phyloP scores from a whole-genome alignment of 2,888 invertebrate species.

The Oscheius sp. region DNA sequence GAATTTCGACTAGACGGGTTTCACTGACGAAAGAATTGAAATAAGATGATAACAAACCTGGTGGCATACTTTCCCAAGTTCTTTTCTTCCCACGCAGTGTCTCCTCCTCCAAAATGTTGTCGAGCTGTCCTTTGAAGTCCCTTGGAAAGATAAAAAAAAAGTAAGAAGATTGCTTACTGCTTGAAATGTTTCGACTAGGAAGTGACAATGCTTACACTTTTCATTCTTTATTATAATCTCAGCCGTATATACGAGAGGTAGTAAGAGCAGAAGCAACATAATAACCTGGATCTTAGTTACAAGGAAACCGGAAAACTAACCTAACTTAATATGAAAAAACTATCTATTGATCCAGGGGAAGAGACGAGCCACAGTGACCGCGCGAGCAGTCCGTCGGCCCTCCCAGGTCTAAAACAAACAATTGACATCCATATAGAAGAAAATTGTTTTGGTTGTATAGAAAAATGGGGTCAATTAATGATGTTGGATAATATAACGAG shows the following conservation, averaged over 20 bases:
- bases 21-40: constrained; percentile 76
- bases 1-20: constrained; percentile 87
- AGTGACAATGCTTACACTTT: constrained; percentile 57
- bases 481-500: neutral
- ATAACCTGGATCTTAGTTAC: neutral
- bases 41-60: constrained; percentile 70
- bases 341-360: neutral
- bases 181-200: constrained; percentile 61
- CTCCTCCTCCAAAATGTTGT: constrained; percentile 90
- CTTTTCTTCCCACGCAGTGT: constrained; percentile 91
- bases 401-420: constrained; percentile 20
- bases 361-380: constrained; percentile 3
- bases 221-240: constrained; percentile 46
- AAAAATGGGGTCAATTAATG: neutral
- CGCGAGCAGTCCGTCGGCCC: constrained; percentile 9
- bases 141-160: constrained; percentile 71
- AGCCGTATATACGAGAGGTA: neutral
- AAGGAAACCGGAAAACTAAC: neutral
- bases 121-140: constrained; percentile 84
- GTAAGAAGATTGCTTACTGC: constrained; percentile 42
- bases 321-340: neutral
- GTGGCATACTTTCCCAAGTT: constrained; percentile 82
- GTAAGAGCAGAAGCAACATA: neutral
- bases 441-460: neutral
- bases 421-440: neutral